Evolutionary conservation across 1,140 invertebrate species (phyloP), one percentile per base, ranked within the genome.

Genomic region (Ladona fulva): DNA sequence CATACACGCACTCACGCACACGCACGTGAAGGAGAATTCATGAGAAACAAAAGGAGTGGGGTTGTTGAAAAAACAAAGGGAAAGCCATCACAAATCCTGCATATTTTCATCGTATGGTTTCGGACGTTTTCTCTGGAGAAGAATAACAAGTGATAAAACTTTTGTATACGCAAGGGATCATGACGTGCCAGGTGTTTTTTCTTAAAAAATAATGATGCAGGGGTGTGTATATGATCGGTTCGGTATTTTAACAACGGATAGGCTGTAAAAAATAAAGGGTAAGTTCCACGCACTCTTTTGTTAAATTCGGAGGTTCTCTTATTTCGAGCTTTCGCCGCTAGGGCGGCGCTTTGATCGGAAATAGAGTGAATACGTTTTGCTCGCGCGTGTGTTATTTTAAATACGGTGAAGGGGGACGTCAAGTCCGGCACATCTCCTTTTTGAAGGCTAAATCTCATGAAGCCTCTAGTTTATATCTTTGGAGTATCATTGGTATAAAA

Each of bases 151-250:
- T 66, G 52, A 66, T 66, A 66, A 66, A 66, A 66, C 52, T 66
- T 66, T 66, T 66, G 52, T 66, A 66, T 66, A 66, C 52, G 52
- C 52, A 66, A 66, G 52, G 52, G 52, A 66, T 66, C 52, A 66
- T 66, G 52, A 66, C 14, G 52, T 66, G 3, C 52, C 52, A 12
- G 52, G 52, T 66, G 16, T 19, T 22, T 16, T 66, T 66, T 66
- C 52, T 66, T 66, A 19, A 22, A 22, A 22, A 66, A 37, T 37
- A 8, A 37, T 8, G 29, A 37, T 37, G 52, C 52, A 66, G n/a
- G n/a, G 52, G 52, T 37, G 1, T 66, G 52, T 66, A 66, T 66
- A 22, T 19, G 52, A 19, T 66, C n/a, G 14, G 52, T 6, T 66
- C n/a, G 52, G 52, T 66, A 66, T 66, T 66, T 66, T 66, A 66